These are phyloP conservation scores for Lasioglossum zephyrum DNA, from an alignment of 2,888 invertebrate species.

Conservation along the genomic window DNA sequence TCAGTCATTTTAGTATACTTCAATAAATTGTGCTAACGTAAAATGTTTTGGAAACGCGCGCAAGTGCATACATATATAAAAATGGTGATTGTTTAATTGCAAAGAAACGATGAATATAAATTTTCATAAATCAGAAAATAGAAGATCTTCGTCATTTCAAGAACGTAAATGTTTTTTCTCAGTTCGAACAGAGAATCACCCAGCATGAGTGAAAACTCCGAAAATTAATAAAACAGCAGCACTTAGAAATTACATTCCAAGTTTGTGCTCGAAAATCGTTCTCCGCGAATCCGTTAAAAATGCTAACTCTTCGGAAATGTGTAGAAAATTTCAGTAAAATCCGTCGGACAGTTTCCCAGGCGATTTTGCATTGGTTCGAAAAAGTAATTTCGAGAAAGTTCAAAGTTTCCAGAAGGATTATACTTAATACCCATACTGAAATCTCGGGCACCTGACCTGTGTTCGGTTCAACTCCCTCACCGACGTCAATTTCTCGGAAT, in stretches of 20 bases:
- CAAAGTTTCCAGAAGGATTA: neutral
- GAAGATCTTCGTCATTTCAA: no score
- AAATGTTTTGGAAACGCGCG: neutral
- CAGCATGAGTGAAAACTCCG: neutral
- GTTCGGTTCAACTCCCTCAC: neutral
- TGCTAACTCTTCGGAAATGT: neutral
- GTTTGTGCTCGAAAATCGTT: neutral
- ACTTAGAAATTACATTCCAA: neutral
- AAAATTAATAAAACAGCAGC: neutral
- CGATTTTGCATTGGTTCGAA: neutral
- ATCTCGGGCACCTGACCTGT: neutral
- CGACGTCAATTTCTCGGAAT: neutral
- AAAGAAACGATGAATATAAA: neutral
- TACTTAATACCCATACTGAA: neutral
- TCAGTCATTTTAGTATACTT: neutral
- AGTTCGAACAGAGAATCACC: no score
- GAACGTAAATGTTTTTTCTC: no score
- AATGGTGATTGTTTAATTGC: neutral
- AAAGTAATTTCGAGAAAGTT: neutral
- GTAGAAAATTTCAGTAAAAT: neutral
- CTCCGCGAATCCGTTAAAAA: neutral
- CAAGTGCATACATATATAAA: neutral
- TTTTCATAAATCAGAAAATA: neutral
- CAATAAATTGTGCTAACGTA: neutral
- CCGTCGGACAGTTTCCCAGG: neutral